Base-by-base conservation (phyloP, 1,140 invertebrate species). In the Drosophila ananassae region DNA sequence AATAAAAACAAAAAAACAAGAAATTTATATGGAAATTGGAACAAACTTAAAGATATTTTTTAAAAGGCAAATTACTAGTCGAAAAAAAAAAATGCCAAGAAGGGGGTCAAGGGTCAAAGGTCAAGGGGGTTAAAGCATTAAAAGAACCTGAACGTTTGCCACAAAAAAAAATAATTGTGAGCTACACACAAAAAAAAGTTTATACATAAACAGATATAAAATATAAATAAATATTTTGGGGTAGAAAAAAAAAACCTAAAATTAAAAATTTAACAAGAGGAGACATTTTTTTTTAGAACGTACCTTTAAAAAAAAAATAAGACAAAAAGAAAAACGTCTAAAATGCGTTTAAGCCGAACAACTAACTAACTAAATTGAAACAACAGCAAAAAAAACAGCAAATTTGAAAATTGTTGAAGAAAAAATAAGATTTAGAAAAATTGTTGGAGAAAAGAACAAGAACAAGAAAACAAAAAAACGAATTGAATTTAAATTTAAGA, bases 401-500 rank as follows among this genome's bases (percentile, higher is more conserved):
- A 32, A 44, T 41, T 22, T 28, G 3, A 44, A 44, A 39, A 32
- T 55, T 62, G 53, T 62, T 62, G 52, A 44, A 12, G 37, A 32
- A 9, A 30, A 30, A 64, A 17, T 17, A 17, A 44, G 30, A 7
- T 52, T 46, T 66, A 68, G 64, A 3, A 48, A 71, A 79, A 60
- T 58, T 74, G 59, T 54, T 75, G 53, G 12, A 50, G 17, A 24
- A 53, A 25, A 2, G 39, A 48, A 25, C 30, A 60, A 53, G 34
- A 46, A 30, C 66, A 30, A 22, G 37, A 60, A 69, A 73, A 58
- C 25, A 50, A 75, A 76, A 76, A 79, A 52, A 67, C 72, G 59
- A 82, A 78, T 89, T 87, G 75, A 87, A 82, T 66, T 87, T 59
- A 76, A 74, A 68, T 78, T 41, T 85, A 87, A 89, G 82, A 61